Evolutionary conservation across 2,888 invertebrate species (phyloP).

Genomic region (Holacanthella duospinosa): DNA sequence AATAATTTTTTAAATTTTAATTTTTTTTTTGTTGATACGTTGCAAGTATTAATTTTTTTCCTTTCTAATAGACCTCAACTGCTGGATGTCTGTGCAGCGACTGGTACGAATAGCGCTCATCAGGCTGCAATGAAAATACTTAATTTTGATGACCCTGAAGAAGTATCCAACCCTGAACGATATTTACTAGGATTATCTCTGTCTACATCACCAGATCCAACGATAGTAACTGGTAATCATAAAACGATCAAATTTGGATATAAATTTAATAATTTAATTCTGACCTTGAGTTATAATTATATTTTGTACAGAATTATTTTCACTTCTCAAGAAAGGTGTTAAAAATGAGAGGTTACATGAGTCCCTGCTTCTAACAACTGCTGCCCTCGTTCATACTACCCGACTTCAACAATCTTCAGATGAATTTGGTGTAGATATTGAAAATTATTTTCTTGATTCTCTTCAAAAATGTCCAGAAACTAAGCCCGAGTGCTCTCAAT

Average conservation of each 20-base stretch:
- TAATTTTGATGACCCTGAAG: slow-evolving; percentile 47
- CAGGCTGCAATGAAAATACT: slow-evolving; percentile 57
- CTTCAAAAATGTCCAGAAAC: slow-evolving; percentile 49
- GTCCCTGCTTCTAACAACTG: slow-evolving; percentile 55
- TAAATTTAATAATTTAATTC: neutral
- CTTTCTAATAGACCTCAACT: slow-evolving; percentile 53
- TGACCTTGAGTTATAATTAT: neutral
- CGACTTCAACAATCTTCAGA: slow-evolving; percentile 21
- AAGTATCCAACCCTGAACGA: slow-evolving; percentile 54
- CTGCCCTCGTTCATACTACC: slow-evolving; percentile 49
- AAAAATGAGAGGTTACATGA: slow-evolving; percentile 54
- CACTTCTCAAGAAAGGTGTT: slow-evolving; percentile 42
- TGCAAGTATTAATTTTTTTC: too few relatives aligned
- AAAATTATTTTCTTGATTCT: slow-evolving; percentile 40
- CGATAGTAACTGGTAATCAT: slow-evolving; percentile 43
- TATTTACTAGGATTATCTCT: slow-evolving; percentile 64
- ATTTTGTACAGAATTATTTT: slow-evolving; percentile 44
- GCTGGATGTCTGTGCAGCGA: slow-evolving; percentile 58
- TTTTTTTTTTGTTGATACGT: too few relatives aligned
- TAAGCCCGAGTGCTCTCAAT: slow-evolving; percentile 47
- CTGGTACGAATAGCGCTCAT: slow-evolving; percentile 58
- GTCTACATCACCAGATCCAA: slow-evolving; percentile 53
- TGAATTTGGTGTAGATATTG: slow-evolving; percentile 40
- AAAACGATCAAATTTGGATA: too few relatives aligned
- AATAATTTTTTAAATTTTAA: slow-evolving; percentile 38